Conservation (phyloP, 2,797 vertebrate genomes). For the Acipenser oxyrinchus region DNA sequence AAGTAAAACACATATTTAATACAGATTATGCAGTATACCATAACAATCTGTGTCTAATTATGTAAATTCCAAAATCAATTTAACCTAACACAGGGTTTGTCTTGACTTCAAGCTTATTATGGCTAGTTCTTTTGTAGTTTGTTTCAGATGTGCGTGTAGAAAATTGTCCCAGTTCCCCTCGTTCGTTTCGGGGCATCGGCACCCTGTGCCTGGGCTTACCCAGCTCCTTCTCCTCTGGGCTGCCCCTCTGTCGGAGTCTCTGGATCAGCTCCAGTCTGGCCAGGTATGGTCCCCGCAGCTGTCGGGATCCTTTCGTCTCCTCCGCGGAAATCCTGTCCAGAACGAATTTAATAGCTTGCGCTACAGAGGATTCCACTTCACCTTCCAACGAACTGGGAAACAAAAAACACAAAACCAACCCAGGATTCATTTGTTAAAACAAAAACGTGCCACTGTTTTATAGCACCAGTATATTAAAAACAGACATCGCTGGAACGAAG, state of each 20-base stretch:
- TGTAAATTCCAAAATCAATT: not conserved
- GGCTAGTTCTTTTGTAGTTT: too few species aligned
- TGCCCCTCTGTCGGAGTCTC: constrained; percentile 66
- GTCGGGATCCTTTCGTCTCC: constrained; percentile 68
- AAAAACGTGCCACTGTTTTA: too few species aligned
- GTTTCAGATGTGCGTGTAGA: not conserved
- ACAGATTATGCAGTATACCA: not conserved
- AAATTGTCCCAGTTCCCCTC: not conserved
- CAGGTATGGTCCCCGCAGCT: constrained; percentile 79
- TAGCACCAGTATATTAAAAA: too few species aligned
- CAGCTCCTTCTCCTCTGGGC: constrained; percentile 70
- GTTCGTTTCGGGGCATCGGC: too few species aligned
- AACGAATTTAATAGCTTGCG: constrained; percentile 77
- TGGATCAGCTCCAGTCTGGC: constrained; percentile 84
- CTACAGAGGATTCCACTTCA: constrained; percentile 70
- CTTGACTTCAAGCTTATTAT: not conserved
- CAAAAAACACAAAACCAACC: too few species aligned
- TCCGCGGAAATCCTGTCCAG: constrained; percentile 69
- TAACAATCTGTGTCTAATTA: not conserved
- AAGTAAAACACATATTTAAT: not conserved
- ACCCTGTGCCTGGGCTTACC: constrained; percentile 52
- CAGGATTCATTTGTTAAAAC: too few species aligned
- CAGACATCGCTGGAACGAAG: too few species aligned
- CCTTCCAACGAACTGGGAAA: constrained; percentile 77
- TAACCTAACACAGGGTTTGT: not conserved